Base-by-base conservation (phyloP, 2,797 vertebrate species). In the Selene dorsalis region DNA sequence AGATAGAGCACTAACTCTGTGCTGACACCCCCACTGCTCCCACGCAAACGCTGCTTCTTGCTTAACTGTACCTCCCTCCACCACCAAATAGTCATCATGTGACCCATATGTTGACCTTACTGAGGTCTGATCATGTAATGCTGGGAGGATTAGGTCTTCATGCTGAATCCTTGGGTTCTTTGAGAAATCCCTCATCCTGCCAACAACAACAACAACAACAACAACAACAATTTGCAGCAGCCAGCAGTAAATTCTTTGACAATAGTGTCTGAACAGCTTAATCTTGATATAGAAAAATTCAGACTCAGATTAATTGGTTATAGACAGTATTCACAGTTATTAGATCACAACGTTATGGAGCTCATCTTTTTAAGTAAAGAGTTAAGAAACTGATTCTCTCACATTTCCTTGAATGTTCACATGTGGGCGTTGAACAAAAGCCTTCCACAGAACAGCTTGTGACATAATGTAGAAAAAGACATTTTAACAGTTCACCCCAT, bases 141-240 rank as follows among this genome's bases (percentile, higher is more conserved):
- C 41, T 35, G 14, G 20, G 45, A 50, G 52, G 65, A 60, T 75
- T 61, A 66, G 61, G 30, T 55, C n/a, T 28, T 45, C n/a, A 45
- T 8, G 38, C 26, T 9, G 3, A 38, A 41, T 63, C 35, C 22
- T 30, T 22, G 8, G 13, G 22, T 65, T 39, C 43, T 39, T 30
- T 20, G 10, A 66, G 24, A 26, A 26, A 26, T 26, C 52, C 52
- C 16, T 55, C 14, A 26, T 7, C 26, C 22, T 24, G 50, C 22
- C 52, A 55, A 28, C 30, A 32, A 32, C 30, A 32, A 32, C 30
- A 32, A 32, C 30, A 5, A 32, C 30, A 6, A 32, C 30, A 53
- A 13, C 50, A 14, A 53, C 41, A 43, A 43, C 5, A 2, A 13
- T 24, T 14, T 53, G 22, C n/a, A 30, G 30, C 6, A 32, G 30